Evolutionary conservation across 53 echinoderm and acorn worm species (phyloP).

Genomic region (Luidia sarsii): DNA sequence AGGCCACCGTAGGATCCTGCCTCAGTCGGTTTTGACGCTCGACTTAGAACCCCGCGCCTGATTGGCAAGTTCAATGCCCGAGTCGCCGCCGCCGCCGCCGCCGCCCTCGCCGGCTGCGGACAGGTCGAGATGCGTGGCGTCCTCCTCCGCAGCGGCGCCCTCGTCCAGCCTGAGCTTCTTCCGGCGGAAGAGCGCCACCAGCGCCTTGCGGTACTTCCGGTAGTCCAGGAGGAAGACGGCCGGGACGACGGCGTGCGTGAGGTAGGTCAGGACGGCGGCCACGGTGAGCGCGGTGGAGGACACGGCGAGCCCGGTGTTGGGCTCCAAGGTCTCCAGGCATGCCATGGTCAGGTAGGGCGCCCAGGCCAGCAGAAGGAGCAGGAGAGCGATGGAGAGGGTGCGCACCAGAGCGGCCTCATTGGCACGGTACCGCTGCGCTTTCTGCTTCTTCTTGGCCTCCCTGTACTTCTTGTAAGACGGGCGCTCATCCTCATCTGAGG

Average conservation of each 20-base stretch:
- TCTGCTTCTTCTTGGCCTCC: slow-evolving; percentile 20
- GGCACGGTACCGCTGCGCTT: slow-evolving; percentile 41
- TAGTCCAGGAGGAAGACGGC: slow-evolving; percentile 10
- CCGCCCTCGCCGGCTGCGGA: background rate
- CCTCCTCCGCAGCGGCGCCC: background rate
- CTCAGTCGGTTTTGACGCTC: slow-evolving; percentile 1
- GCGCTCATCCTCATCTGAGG: slow-evolving; percentile 50
- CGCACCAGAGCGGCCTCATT: slow-evolving; percentile 42
- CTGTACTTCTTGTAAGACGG: slow-evolving; percentile 53
- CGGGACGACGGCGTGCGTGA: slow-evolving; percentile 15
- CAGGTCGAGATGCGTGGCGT: background rate
- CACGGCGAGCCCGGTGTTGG: background rate
- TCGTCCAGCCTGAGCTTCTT: slow-evolving; percentile 10
- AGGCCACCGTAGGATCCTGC: no score
- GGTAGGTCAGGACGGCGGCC: slow-evolving; percentile 18
- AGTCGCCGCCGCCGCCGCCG: background rate
- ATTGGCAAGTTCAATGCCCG: slow-evolving; percentile 13
- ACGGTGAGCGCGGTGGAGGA: slow-evolving; percentile 4
- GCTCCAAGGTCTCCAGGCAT: slow-evolving; percentile 37
- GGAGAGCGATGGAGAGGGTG: slow-evolving; percentile 5
- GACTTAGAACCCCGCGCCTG: background rate
- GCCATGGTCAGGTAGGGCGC: slow-evolving; percentile 36
- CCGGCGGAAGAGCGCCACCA: slow-evolving; percentile 4
- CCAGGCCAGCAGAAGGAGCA: slow-evolving; percentile 28
- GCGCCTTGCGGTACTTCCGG: slow-evolving; percentile 15